These are phyloP conservation scores for Megaceryle alcyon DNA, from an alignment of 2,797 vertebrate species.

Conservation along the genomic window DNA sequence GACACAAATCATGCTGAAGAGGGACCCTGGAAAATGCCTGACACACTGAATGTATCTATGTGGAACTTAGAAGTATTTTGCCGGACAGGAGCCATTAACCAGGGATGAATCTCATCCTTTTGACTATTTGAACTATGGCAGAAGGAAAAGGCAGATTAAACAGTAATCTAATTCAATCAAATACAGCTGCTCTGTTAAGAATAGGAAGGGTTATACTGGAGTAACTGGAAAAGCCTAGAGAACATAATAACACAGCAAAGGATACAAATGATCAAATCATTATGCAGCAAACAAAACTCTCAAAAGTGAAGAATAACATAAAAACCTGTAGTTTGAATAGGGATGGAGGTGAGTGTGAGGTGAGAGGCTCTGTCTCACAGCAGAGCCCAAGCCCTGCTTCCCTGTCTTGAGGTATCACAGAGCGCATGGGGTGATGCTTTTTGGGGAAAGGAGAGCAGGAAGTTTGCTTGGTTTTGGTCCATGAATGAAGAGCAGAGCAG, in stretches of 20 bases:
- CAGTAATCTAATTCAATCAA: neutral
- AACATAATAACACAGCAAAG: neutral
- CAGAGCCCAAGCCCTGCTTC: neutral
- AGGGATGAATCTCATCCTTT: neutral
- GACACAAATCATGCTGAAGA: neutral
- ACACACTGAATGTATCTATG: neutral
- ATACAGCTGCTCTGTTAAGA: neutral
- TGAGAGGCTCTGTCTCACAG: neutral
- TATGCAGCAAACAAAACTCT: neutral
- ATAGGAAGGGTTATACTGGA: neutral
- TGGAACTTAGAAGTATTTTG: neutral
- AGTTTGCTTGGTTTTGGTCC: neutral
- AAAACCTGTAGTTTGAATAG: neutral
- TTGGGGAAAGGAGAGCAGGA: neutral
- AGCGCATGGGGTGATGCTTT: rapidly evolving
- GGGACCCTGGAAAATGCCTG: neutral
- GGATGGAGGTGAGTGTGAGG: neutral
- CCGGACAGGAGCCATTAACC: neutral
- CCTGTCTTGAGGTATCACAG: neutral
- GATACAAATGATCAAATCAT: neutral
- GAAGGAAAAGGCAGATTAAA: neutral
- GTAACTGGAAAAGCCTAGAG: neutral
- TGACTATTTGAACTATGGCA: neutral
- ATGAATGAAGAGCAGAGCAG: rapidly evolving
- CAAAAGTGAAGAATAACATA: neutral